These are phyloP conservation scores for Picathartes gymnocephalus DNA, from an alignment of 2,113 vertebrate genomes.

Conservation along the genomic window DNA sequence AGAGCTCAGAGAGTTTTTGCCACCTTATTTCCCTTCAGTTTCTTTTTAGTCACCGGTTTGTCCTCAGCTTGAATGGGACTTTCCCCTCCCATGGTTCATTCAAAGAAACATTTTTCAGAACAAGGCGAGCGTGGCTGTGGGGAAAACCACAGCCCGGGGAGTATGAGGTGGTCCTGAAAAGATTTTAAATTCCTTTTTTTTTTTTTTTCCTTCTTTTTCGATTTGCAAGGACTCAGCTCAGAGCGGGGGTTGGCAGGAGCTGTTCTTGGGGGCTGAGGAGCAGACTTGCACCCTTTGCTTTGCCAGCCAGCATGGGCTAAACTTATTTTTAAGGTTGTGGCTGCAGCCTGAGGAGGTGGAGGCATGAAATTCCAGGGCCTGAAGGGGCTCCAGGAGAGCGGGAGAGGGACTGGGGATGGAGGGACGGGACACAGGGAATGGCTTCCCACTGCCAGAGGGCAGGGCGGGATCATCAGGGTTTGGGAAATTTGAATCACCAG, in stretches of 20 bases:
- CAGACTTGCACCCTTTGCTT: neutral
- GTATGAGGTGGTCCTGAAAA: neutral
- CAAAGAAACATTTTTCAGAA: neutral
- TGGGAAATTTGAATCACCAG: too few species aligned
- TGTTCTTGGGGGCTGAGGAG: neutral
- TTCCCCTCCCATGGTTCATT: neutral
- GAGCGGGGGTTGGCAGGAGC: neutral
- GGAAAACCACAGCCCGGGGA: neutral
- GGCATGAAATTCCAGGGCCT: neutral
- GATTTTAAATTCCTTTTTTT: neutral
- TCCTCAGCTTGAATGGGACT: neutral
- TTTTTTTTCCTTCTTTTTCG: neutral
- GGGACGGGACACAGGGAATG: neutral
- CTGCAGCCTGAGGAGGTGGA: neutral
- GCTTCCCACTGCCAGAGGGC: neutral
- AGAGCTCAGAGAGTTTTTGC: neutral
- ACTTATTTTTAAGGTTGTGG: neutral
- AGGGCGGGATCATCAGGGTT: accelerated
- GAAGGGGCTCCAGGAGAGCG: neutral
- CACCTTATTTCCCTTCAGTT: neutral
- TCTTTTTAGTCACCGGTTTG: neutral
- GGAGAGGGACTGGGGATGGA: accelerated
- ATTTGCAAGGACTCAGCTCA: neutral
- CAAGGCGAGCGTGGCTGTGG: neutral
- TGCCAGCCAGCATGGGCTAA: accelerated